phyloP scores from a whole-genome alignment of 2,888 invertebrate genomes.

The Oligia latruncula region DNA sequence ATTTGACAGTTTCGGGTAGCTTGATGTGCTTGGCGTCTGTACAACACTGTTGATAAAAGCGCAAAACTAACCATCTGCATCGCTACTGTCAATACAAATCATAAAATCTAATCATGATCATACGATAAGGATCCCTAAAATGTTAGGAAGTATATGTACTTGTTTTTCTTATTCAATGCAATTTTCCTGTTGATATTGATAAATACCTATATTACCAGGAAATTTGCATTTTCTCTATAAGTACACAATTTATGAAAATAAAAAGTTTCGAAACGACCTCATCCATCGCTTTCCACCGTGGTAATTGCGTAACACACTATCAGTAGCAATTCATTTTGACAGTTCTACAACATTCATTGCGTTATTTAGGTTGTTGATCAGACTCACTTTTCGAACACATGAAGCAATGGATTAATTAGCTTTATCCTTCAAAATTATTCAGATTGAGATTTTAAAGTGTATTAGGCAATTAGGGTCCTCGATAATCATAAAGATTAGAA shows the following conservation, averaged over 20 bases:
- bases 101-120: not conserved
- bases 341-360: too few relatives aligned
- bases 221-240: conserved; percentile 15
- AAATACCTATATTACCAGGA: not conserved
- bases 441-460: too few relatives aligned
- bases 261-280: not conserved
- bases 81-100: not conserved
- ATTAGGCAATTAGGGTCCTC: too few relatives aligned
- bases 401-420: too few relatives aligned
- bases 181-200: conserved; percentile 23
- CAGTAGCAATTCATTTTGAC: too few relatives aligned
- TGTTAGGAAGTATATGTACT: not conserved
- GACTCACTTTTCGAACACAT: too few relatives aligned
- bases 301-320: too few relatives aligned
- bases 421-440: too few relatives aligned
- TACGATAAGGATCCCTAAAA: conserved; percentile 21
- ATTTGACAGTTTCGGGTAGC: too few relatives aligned
- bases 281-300: not conserved
- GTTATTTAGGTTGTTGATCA: too few relatives aligned
- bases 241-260: not conserved
- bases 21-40: too few relatives aligned
- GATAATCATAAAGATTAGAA: too few relatives aligned
- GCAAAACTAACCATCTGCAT: not conserved
- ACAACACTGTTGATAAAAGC: not conserved
- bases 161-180: not conserved